Conservation (phyloP, 2,113 vertebrate genomes). For the Plestiodon gilberti region DNA sequence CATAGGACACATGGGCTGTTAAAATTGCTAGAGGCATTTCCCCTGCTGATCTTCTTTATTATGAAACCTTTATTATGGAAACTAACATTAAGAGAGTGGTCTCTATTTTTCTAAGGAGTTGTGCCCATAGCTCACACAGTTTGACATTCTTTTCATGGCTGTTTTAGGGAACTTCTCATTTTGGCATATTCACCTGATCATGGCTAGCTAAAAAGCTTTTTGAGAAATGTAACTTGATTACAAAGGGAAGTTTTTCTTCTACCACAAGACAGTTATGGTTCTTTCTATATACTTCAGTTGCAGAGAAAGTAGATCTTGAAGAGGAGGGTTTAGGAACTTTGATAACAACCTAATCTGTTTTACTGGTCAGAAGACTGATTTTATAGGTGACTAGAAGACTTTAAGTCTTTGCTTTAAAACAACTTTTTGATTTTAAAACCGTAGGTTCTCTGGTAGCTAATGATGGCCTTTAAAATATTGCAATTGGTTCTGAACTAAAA, state of each 20-base stretch:
- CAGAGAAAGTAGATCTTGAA: neutral
- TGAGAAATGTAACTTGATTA: neutral
- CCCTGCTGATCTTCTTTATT: neutral
- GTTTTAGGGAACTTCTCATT: neutral
- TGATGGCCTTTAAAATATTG: neutral
- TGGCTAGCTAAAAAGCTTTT: neutral
- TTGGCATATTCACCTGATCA: neutral
- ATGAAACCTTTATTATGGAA: neutral
- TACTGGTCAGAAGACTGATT: neutral
- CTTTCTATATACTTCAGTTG: neutral
- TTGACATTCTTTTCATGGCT: neutral
- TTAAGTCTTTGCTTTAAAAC: neutral
- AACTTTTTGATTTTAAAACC: neutral
- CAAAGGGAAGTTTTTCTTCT: neutral
- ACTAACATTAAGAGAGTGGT: neutral
- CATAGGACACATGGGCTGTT: too few species aligned
- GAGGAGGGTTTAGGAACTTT: neutral
- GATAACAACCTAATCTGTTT: neutral
- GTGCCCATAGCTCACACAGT: neutral
- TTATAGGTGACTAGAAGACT: neutral
- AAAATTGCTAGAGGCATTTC: too few species aligned
- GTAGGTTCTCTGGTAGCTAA: neutral
- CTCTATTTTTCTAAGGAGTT: neutral
- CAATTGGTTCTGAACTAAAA: neutral
- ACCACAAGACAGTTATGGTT: neutral